A percentile compares a stretch with the other conserved stretches of the same genome.
Conservation (phyloP, 2,888 invertebrate genomes). For the Eupeodes luniger region DNA sequence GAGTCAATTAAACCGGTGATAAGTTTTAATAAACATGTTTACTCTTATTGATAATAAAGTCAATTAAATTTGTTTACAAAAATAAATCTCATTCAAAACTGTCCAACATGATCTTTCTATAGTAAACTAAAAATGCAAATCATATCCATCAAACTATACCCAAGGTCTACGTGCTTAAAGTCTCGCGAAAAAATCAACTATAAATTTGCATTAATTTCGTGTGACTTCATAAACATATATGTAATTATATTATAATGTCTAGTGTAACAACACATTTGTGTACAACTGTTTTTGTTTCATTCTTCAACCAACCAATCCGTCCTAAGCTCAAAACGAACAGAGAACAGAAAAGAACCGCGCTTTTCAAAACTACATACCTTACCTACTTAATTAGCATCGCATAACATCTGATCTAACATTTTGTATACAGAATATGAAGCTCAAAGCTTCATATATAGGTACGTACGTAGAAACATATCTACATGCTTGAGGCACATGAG, state of each 20-base stretch:
- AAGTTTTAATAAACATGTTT: neutral
- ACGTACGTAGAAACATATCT: neutral
- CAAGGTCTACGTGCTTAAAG: constrained; percentile 28
- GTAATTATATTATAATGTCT: neutral
- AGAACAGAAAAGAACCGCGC: constrained; percentile 25
- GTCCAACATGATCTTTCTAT: neutral
- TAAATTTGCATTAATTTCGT: neutral
- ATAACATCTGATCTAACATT: constrained; percentile 41
- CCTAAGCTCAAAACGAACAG: neutral
- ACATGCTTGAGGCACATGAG: neutral
- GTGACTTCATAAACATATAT: neutral
- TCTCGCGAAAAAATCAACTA: constrained; percentile 7
- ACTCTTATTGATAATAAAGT: neutral
- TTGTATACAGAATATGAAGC: neutral
- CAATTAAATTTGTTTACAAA: constrained; percentile 9
- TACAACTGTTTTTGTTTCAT: constrained; percentile 6
- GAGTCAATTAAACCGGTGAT: neutral
- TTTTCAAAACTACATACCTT: constrained; percentile 19
- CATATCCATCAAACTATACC: neutral
- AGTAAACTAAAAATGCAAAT: neutral
- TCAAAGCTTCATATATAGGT: neutral
- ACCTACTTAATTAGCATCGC: constrained; percentile 28
- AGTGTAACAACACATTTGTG: constrained; percentile 35
- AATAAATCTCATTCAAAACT: neutral
- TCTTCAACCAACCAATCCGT: neutral